phyloP scores from a whole-genome alignment of 2,797 vertebrate species.

The Saguinus oedipus region DNA sequence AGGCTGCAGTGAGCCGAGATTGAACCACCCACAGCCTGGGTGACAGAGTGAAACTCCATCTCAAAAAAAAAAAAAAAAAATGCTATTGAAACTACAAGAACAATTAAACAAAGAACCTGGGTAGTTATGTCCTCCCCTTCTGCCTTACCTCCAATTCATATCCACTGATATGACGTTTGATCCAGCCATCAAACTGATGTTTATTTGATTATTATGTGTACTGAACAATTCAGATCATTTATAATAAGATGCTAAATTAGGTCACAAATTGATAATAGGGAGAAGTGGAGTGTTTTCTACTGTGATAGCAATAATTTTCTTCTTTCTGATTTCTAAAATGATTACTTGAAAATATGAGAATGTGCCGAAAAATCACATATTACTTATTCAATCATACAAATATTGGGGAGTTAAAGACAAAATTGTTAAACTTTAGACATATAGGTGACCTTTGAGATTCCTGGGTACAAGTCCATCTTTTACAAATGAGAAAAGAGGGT shows the following conservation, averaged over 20 bases:
- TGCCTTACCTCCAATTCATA: background rate
- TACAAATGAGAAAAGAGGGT: background rate
- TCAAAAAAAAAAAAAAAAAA: background rate
- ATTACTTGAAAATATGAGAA: background rate
- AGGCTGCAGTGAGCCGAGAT: background rate
- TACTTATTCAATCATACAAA: background rate
- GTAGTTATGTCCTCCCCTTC: background rate
- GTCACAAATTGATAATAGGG: background rate
- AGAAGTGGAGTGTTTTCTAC: background rate
- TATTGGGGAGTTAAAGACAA: background rate
- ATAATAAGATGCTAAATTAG: constrained; percentile 35
- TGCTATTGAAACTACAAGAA: background rate
- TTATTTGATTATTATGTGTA: background rate
- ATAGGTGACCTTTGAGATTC: background rate
- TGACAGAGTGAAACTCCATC: background rate
- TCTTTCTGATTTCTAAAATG: constrained; percentile 30
- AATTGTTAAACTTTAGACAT: background rate
- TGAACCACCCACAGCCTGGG: background rate
- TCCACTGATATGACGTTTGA: too few relatives aligned
- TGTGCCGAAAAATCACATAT: background rate
- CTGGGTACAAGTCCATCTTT: background rate
- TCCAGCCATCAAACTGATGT: background rate
- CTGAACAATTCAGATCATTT: constrained; percentile 9
- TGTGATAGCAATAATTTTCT: background rate
- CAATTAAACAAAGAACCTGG: background rate